A percentile compares a stretch with the other conserved stretches of the same genome.
Evolutionary conservation across 2,797 vertebrate genomes (phyloP).

Genomic region (Spheniscus humboldti): DNA sequence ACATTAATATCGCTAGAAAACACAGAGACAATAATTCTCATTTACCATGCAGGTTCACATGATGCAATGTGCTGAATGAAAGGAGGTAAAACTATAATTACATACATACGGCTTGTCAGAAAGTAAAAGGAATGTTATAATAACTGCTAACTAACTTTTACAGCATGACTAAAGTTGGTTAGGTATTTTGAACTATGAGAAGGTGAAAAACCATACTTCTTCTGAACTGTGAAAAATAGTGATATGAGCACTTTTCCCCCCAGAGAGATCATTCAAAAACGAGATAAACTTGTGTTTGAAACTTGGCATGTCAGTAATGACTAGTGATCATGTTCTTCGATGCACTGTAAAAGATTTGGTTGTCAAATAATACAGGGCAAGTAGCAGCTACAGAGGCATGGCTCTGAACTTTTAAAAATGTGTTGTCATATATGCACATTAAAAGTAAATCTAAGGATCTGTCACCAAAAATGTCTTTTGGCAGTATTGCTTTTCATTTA

Average conservation of each 20-base stretch:
- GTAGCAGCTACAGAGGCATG: background rate
- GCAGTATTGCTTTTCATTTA: background rate
- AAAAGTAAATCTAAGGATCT: background rate
- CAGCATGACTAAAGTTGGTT: background rate
- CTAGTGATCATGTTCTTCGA: background rate
- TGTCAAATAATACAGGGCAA: background rate
- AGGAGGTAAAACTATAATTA: conserved; percentile 44
- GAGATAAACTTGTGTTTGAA: background rate
- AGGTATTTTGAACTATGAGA: conserved; percentile 7
- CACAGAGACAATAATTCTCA: conserved; percentile 38
- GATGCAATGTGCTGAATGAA: conserved; percentile 18
- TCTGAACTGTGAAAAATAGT: background rate
- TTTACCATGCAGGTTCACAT: conserved; percentile 19
- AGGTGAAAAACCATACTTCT: background rate
- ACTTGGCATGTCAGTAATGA: background rate
- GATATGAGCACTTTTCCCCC: background rate
- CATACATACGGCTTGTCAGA: background rate
- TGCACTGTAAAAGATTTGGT: background rate
- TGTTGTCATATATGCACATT: background rate
- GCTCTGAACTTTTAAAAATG: background rate
- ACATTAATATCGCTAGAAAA: conserved; percentile 22
- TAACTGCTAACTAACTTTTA: conserved; percentile 47
- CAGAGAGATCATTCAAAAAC: background rate
- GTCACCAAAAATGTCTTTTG: background rate
- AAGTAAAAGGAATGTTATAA: conserved; percentile 33